Evolutionary conservation across 1,140 invertebrate species (phyloP).

Genomic region (Drosophila santomea): DNA sequence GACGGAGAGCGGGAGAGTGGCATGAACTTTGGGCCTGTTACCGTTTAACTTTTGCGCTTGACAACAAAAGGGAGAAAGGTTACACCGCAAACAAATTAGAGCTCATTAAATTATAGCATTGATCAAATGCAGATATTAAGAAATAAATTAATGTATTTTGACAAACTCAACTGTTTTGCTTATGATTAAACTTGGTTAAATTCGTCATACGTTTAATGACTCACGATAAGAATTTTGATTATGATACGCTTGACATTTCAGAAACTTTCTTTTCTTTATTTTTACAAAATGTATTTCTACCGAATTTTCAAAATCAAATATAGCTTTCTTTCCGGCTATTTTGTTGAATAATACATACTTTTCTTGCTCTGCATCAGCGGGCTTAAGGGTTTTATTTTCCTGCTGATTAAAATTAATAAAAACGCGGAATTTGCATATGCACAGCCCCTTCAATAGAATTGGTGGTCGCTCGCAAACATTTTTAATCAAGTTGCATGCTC

Average conservation of each 20-base stretch:
- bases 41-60: slow-evolving; percentile 42
- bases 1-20: slow-evolving; percentile 3
- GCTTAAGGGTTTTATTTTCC: slow-evolving; percentile 8
- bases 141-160: too few relatives aligned
- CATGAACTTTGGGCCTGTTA: slow-evolving; percentile 33
- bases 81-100: slow-evolving; percentile 5
- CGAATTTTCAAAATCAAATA: too few relatives aligned
- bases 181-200: too few relatives aligned
- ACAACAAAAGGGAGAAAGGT: slow-evolving; percentile 37
- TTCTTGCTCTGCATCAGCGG: not conserved
- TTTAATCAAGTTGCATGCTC: slow-evolving; percentile 22
- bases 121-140: not conserved
- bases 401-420: slow-evolving; percentile 48
- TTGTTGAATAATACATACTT: too few relatives aligned
- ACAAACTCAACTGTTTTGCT: too few relatives aligned
- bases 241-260: too few relatives aligned
- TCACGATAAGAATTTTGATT: too few relatives aligned
- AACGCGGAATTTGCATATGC: slow-evolving; percentile 7
- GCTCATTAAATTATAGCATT: not conserved
- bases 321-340: too few relatives aligned
- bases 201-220: too few relatives aligned
- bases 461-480: slow-evolving; percentile 38
- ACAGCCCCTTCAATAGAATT: slow-evolving; percentile 34
- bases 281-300: too few relatives aligned
- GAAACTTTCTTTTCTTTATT: too few relatives aligned